Evolutionary conservation across 2,888 invertebrate genomes (phyloP).

Genomic region (Blastobasis lacticolella): DNA sequence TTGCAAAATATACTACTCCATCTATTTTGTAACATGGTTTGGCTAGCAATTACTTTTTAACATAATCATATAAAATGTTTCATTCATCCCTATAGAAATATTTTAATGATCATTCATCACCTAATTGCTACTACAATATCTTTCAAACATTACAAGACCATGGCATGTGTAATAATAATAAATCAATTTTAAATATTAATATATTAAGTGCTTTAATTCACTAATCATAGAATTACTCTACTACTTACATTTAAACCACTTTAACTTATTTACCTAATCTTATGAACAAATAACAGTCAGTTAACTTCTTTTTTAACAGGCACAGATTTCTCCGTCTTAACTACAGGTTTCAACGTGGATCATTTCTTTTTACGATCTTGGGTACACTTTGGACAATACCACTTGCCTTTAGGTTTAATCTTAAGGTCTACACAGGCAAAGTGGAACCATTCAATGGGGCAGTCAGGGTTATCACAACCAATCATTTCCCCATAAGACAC

Average conservation of each 20-base stretch:
- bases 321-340: conserved; percentile 59
- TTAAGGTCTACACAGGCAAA: conserved; percentile 94
- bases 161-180: too few relatives aligned
- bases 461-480: conserved; percentile 93
- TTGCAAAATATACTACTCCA: too few relatives aligned
- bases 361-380: conserved; percentile 87
- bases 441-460: conserved; percentile 96
- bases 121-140: too few relatives aligned
- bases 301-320: conserved; percentile 52
- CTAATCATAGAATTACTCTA: background rate
- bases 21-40: too few relatives aligned
- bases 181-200: background rate
- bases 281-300: conserved; percentile 2
- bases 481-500: conserved; percentile 98
- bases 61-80: too few relatives aligned
- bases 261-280: background rate
- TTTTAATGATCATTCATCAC: too few relatives aligned
- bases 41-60: too few relatives aligned
- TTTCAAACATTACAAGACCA: too few relatives aligned
- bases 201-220: background rate
- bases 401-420: conserved; percentile 94
- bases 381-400: conserved; percentile 95
- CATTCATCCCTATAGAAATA: too few relatives aligned
- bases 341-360: conserved; percentile 48
- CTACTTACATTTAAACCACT: background rate